Percentiles rank a stretch among this genome's conserved stretches.
Evolutionary conservation across 37 sponge, comb jelly and placozoan species (phyloP).

Genomic region (Geodia barretti): DNA sequence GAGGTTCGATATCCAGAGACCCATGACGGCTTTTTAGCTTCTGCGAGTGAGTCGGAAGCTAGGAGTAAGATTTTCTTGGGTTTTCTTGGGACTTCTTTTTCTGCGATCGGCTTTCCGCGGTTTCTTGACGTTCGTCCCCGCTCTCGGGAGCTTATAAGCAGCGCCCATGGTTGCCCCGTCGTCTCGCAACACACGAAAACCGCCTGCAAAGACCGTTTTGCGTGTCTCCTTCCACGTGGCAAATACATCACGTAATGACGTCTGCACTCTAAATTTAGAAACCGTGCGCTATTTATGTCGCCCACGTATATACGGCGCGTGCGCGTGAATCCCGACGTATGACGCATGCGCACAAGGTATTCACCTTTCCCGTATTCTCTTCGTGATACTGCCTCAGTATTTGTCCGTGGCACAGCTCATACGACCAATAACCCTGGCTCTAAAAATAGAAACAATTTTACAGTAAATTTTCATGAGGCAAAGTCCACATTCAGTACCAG

Average conservation of each 20-base stretch:
- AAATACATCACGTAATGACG: background rate
- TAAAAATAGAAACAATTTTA: conserved; percentile 21
- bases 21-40: background rate
- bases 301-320: background rate
- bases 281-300: background rate
- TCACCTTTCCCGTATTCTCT: conserved; percentile 14
- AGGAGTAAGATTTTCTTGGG: too few relatives aligned
- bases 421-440: conserved; percentile 79
- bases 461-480: too few relatives aligned
- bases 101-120: background rate
- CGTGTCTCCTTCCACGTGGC: background rate
- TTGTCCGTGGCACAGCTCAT: conserved; percentile 71
- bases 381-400: conserved; percentile 75
- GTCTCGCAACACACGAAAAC: background rate
- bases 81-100: background rate
- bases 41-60: too few relatives aligned
- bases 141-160: background rate
- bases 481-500: too few relatives aligned
- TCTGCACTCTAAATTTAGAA: background rate
- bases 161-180: background rate
- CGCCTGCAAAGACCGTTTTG: background rate
- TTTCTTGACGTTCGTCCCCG: background rate
- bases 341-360: background rate
- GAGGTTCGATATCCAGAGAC: background rate
- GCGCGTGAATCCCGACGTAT: background rate